A percentile compares a stretch with the other conserved stretches of the same genome.
Conservation (phyloP, 2,113 vertebrate genomes). For the Myrmophylax atrothorax region DNA sequence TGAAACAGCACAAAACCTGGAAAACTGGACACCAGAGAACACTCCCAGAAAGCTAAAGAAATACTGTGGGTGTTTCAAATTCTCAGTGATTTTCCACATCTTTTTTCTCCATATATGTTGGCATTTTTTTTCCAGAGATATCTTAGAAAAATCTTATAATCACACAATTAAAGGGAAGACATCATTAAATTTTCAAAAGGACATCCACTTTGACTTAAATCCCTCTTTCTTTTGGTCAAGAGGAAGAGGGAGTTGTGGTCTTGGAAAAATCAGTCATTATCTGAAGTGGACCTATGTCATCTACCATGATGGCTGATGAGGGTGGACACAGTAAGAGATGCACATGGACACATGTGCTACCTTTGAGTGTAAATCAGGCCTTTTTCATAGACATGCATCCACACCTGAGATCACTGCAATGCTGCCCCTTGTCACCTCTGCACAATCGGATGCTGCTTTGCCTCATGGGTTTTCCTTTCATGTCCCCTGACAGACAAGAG, state of each 20-base stretch:
- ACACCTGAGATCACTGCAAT: background rate
- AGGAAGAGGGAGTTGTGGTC: background rate
- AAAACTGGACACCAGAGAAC: background rate
- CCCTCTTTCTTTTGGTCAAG: background rate
- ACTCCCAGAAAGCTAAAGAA: background rate
- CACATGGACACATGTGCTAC: background rate
- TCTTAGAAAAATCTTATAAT: background rate
- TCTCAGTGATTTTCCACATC: background rate
- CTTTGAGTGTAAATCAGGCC: background rate
- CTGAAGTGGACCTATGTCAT: background rate
- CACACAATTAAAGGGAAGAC: background rate
- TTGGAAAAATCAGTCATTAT: background rate
- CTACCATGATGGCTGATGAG: background rate
- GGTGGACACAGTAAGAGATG: background rate
- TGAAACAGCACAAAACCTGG: background rate
- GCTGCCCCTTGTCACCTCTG: background rate
- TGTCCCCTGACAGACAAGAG: background rate
- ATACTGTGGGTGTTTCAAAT: background rate
- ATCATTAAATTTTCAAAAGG: background rate
- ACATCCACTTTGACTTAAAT: background rate
- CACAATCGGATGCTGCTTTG: rapidly evolving
- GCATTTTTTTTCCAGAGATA: background rate
- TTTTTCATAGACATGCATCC: background rate
- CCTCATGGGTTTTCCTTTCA: background rate
- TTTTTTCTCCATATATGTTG: background rate